Evolutionary conservation across 1,140 invertebrate genomes (phyloP), one percentile per base, ranked within the genome.

Genomic region (Cyclargus thomasi): DNA sequence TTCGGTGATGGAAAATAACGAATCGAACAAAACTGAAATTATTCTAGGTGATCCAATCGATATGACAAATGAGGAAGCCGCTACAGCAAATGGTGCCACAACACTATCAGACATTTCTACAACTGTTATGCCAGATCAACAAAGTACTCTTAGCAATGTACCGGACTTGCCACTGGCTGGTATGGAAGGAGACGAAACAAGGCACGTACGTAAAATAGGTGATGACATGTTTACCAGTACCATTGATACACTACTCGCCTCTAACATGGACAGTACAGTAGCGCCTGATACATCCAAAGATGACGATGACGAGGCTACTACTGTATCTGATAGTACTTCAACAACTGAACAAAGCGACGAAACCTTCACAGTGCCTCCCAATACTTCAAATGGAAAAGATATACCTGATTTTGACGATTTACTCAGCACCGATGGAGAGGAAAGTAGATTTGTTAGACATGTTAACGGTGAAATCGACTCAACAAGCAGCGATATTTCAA

Each of bases 181-280:
- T 1, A 66, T 66, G 53, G 29, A 55, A 5, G 29, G 29, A 6
- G 64, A 36, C 2, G 64, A 55, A 66, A 36, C n/a, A 11, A 66
- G 64, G 17, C 53, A 57, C 64, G 23, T 55, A 59, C 22, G 64
- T 18, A 66, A 29, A 59, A 66, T 66, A 16, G 64, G 55, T 20
- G 23, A 66, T 14, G 64, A 66, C 11, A 8, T 59, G 29, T 57
- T 35, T 2, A 59, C 55, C 2, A 36, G 22, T n/a, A 66, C 53
- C 5, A 2, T 35, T 14, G 23, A 35, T 14, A 20, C 8, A 57
- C 7, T 57, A 20, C 17, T 11, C 18, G 22, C 53, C 3, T 29
- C n/a, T 21, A 17, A 66, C 53, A 1, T 16, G 1, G 17, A 59
- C 1, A 21, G 55, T 23, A 66, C 65, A 55, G 18, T 17, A 17